Evolutionary conservation across 2,888 invertebrate genomes (phyloP).

Genomic region (Acrobasis suavella): DNA sequence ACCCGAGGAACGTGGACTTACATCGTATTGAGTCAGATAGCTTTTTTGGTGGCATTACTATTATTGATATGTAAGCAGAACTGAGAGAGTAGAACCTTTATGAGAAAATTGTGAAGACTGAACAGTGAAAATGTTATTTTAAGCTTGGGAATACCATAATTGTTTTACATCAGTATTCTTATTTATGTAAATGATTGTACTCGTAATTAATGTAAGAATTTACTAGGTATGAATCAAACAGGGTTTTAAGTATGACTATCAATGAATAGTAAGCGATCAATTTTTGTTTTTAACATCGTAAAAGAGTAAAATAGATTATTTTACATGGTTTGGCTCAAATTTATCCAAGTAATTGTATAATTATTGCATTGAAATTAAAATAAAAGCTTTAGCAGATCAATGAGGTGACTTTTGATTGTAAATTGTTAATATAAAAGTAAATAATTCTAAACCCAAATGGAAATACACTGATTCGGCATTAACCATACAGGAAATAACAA

Average conservation of each 20-base stretch:
- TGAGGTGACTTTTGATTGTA: too few species aligned
- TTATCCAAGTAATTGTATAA: too few species aligned
- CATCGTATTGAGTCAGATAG: conserved; percentile 6
- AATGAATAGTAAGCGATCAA: too few species aligned
- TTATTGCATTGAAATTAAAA: too few species aligned
- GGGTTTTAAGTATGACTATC: too few species aligned
- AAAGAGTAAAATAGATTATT: too few species aligned
- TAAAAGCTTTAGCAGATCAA: too few species aligned
- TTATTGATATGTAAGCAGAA: not conserved
- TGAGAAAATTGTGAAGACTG: not conserved
- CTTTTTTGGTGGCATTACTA: not conserved
- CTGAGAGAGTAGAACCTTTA: not conserved
- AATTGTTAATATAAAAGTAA: too few species aligned
- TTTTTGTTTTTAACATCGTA: too few species aligned
- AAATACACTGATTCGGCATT: not conserved
- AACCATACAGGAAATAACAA: not conserved
- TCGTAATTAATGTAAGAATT: not conserved
- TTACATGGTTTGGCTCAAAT: too few species aligned
- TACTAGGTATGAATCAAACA: not conserved
- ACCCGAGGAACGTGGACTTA: conserved; percentile 14
- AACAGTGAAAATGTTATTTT: not conserved
- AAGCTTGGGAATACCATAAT: not conserved
- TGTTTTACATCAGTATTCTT: not conserved
- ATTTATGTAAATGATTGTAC: not conserved
- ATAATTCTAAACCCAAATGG: too few species aligned